Evolutionary conservation across 2,888 invertebrate genomes (phyloP).

Genomic region (Carterocephalus palaemon): DNA sequence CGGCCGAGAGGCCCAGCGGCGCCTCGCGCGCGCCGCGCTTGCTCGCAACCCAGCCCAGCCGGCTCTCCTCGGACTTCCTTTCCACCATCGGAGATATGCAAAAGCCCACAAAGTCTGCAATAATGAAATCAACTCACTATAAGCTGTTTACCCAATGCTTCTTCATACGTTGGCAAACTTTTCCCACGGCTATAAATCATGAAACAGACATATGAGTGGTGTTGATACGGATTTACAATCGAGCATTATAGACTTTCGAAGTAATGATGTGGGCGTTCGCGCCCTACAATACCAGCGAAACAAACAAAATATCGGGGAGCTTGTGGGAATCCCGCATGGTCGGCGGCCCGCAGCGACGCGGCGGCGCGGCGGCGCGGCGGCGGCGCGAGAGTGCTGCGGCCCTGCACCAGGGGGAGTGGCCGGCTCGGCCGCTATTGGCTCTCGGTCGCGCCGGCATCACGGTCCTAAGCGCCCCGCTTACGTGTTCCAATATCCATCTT

Average conservation of each 20-base stretch:
- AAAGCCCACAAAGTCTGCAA: too few species aligned
- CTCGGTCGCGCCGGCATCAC: constrained; percentile 31
- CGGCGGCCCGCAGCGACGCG: constrained; percentile 33
- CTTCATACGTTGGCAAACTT: too few species aligned
- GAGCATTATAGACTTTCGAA: constrained; percentile 66
- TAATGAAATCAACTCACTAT: too few species aligned
- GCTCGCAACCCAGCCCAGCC: background rate
- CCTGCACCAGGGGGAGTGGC: constrained; percentile 46
- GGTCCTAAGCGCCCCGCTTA: constrained; percentile 54
- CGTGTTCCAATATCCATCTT: constrained; percentile 48
- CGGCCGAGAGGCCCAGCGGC: constrained; percentile 45
- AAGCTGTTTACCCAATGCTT: too few species aligned
- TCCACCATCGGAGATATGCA: too few species aligned
- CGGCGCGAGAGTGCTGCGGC: constrained; percentile 34
- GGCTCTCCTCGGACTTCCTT: constrained; percentile 31
- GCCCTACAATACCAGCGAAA: constrained; percentile 60
- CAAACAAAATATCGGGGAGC: constrained; percentile 64
- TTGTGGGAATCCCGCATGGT: constrained; percentile 76
- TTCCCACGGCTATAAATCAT: constrained; percentile 78
- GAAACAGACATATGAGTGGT: constrained; percentile 62
- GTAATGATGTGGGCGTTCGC: constrained; percentile 76
- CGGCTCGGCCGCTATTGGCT: constrained; percentile 49
- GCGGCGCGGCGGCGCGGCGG: constrained; percentile 39
- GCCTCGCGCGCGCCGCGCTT: constrained; percentile 34
- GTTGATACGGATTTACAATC: constrained; percentile 74